Conservation (phyloP, 2,888 invertebrate genomes). For the Mystacides longicornis region DNA sequence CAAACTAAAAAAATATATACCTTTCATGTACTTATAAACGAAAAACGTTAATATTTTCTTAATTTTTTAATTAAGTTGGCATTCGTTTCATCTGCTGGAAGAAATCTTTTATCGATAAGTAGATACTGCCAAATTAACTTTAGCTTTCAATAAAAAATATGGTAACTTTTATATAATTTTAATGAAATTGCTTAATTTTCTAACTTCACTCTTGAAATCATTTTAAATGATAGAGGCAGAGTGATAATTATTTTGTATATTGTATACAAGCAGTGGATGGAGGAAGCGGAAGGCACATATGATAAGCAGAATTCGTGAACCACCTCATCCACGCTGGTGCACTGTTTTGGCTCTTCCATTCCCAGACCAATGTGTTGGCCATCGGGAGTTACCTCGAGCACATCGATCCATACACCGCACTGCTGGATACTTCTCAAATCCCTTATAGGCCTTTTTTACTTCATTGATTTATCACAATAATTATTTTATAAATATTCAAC, state of each 20-base stretch:
- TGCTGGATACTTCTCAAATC: slow-evolving; percentile 89
- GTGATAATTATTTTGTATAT: neutral
- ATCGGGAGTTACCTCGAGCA: slow-evolving; percentile 73
- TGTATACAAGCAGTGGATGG: slow-evolving; percentile 18
- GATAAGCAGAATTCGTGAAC: slow-evolving; percentile 41
- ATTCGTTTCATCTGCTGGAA: too few relatives aligned
- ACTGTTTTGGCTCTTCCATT: slow-evolving; percentile 86
- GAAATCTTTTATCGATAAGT: too few relatives aligned
- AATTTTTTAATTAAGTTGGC: too few relatives aligned
- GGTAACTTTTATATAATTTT: neutral
- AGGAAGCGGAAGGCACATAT: slow-evolving; percentile 29
- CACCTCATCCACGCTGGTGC: slow-evolving; percentile 79
- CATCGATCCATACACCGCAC: slow-evolving; percentile 58
- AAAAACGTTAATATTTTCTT: too few relatives aligned
- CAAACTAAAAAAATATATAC: neutral
- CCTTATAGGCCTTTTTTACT: slow-evolving; percentile 45
- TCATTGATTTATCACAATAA: neutral
- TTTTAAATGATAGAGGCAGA: neutral
- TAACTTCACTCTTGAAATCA: neutral
- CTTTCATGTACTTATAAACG: neutral
- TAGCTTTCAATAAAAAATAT: neutral
- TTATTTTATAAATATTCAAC: neutral
- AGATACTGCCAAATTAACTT: neutral
- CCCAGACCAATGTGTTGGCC: slow-evolving; percentile 86
- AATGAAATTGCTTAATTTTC: neutral